Base-by-base conservation (phyloP, 2,113 vertebrate genomes). In the Daubentonia madagascariensis region DNA sequence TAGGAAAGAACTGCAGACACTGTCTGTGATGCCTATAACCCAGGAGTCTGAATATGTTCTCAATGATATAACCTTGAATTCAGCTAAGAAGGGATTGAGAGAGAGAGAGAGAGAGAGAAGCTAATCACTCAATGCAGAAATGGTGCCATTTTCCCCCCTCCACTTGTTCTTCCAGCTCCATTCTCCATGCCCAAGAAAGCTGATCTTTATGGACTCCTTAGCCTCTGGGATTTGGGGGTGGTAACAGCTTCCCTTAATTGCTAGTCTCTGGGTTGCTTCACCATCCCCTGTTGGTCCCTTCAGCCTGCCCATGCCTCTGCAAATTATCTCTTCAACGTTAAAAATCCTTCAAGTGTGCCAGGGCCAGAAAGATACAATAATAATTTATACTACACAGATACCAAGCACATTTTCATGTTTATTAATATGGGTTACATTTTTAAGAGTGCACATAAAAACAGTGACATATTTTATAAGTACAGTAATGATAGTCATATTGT, bases 351-450 rank as follows among this genome's bases (percentile, higher is more conserved):
- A 22, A 72, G 52, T 52, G 73, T 68, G n/a, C 22, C 45, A 37
- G n/a, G 22, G 17, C 30, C 37, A 70, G 30, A 70, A 48, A 79
- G 54, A 81, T 17, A 72, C 8, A 89, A 30, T 61, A 52, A 73
- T 45, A 78, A 81, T n/a, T 30, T n/a, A 75, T 72, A 89, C 57
- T 84, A 96, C 76, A 93, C 28, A 90, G 63, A 80, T 13, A 37
- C 20, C 72, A 93, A 54, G 91, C 57, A 88, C 35, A 85, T 28
- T 79, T 93, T 86, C 57, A 94, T 22, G 89, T 98, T 98, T 98
- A 98, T 98, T 98, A 97, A 95, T 52, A 73, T 5, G 97, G 63
- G 63, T 95, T 96, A 97, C 57, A 72, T 37, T 32, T 48, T 48
- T 48, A 76, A 76, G 73, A 91, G 48, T 79, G 75, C 96, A 94